phyloP scores from a whole-genome alignment of 2,888 invertebrate genomes.

The Ormyrus labotus region DNA sequence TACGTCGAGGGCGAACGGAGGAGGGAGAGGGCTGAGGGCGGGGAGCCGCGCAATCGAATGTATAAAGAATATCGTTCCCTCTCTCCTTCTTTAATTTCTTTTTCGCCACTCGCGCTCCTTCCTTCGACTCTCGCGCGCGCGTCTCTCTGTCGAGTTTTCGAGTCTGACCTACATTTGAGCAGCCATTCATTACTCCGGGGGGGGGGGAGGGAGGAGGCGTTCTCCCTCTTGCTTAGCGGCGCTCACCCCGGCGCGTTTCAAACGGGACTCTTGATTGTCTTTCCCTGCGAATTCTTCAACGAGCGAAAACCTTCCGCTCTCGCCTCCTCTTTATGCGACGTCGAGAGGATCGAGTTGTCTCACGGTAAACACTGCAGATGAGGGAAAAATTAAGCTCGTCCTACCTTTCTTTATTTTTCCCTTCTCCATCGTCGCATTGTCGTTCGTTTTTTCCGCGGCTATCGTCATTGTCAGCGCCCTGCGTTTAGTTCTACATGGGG shows the following conservation, averaged over 20 bases:
- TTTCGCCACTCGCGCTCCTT: background rate
- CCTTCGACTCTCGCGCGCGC: background rate
- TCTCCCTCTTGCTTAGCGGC: background rate
- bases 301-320: background rate
- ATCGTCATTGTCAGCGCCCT: too few relatives aligned
- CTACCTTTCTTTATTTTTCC: too few relatives aligned
- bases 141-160: background rate
- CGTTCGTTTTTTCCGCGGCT: too few relatives aligned
- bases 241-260: background rate
- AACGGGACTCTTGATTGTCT: background rate
- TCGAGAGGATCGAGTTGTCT: background rate
- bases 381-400: background rate
- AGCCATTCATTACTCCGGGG: conserved; percentile 27
- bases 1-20: too few relatives aligned
- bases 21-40: too few relatives aligned
- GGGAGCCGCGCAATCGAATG: too few relatives aligned
- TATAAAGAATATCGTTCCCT: too few relatives aligned
- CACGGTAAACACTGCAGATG: too few relatives aligned
- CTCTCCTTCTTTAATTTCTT: background rate
- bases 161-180: conserved; percentile 36
- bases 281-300: conserved; percentile 1
- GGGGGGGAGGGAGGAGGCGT: background rate
- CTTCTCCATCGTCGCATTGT: too few relatives aligned
- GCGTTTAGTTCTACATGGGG: too few relatives aligned
- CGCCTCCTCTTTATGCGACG: background rate